phyloP scores from a whole-genome alignment of 2,113 vertebrate genomes.

The Vimba vimba region DNA sequence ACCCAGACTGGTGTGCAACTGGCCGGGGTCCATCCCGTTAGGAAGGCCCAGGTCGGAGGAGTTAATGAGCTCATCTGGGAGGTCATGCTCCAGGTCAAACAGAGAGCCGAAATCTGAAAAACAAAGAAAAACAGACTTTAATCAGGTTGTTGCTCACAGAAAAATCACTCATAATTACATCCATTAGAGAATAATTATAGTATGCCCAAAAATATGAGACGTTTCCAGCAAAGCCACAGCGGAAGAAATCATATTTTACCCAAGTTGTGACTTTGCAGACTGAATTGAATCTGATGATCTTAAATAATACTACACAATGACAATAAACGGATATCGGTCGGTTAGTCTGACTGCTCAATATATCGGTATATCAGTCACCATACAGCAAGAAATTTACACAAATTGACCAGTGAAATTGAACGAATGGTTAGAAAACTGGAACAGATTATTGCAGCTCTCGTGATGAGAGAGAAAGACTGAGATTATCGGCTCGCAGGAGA shows the following conservation, averaged over 20 bases:
- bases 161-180: not conserved
- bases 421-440: not conserved
- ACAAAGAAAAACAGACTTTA: not conserved
- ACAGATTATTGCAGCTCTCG: not conserved
- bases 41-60: constrained; percentile 89
- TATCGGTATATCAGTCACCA: not conserved
- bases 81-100: constrained; percentile 96
- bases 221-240: not conserved
- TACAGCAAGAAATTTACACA: not conserved
- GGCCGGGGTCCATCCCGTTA: constrained; percentile 89
- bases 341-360: not conserved
- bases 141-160: not conserved
- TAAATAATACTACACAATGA: not conserved
- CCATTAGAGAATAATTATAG: not conserved
- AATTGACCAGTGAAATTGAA: not conserved
- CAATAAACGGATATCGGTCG: not conserved
- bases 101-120: constrained; percentile 92
- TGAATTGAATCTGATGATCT: not conserved
- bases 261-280: not conserved
- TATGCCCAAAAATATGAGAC: not conserved
- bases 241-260: not conserved
- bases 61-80: constrained; percentile 97
- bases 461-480: not conserved
- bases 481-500: not conserved
- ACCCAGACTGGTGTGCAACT: constrained; percentile 87